Evolutionary conservation across 2,797 vertebrate species (phyloP).

Genomic region (Sciaenops ocellatus): DNA sequence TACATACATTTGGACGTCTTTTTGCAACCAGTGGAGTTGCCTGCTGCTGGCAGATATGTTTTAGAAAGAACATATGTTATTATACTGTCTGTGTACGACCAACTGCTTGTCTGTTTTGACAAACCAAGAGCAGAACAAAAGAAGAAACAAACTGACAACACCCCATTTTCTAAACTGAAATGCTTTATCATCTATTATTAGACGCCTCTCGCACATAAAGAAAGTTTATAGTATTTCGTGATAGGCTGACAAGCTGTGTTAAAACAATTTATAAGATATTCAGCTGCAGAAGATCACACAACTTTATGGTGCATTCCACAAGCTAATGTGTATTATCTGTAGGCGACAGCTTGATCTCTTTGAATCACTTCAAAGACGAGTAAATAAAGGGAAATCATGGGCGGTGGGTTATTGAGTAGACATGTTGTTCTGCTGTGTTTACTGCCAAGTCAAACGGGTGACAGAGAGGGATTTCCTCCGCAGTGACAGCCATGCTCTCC

Average conservation of each 20-base stretch:
- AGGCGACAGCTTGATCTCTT: constrained; percentile 46
- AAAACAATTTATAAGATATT: constrained; percentile 2
- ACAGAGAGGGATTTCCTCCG: constrained; percentile 48
- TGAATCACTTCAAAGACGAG: constrained; percentile 53
- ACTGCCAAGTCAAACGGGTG: constrained; percentile 59
- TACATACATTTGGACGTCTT: too few relatives aligned
- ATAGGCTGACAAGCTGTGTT: neutral
- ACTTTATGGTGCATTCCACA: neutral
- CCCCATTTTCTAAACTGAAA: neutral
- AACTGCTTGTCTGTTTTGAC: neutral
- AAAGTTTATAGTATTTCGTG: neutral
- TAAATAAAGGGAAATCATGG: constrained; percentile 55
- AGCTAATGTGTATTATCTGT: constrained; percentile 50
- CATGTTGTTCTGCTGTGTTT: constrained; percentile 61
- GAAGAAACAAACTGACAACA: neutral
- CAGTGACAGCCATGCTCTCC: constrained; percentile 46
- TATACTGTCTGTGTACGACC: too few relatives aligned
- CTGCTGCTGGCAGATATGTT: too few relatives aligned
- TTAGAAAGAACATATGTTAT: too few relatives aligned
- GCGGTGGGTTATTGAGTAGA: constrained; percentile 55
- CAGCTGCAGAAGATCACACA: constrained; percentile 20
- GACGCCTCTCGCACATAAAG: neutral
- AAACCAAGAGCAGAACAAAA: neutral
- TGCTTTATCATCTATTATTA: neutral
- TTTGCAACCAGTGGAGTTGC: too few relatives aligned